These are phyloP conservation scores for Falco peregrinus DNA, from an alignment of 2,797 vertebrate genomes.

Conservation along the genomic window DNA sequence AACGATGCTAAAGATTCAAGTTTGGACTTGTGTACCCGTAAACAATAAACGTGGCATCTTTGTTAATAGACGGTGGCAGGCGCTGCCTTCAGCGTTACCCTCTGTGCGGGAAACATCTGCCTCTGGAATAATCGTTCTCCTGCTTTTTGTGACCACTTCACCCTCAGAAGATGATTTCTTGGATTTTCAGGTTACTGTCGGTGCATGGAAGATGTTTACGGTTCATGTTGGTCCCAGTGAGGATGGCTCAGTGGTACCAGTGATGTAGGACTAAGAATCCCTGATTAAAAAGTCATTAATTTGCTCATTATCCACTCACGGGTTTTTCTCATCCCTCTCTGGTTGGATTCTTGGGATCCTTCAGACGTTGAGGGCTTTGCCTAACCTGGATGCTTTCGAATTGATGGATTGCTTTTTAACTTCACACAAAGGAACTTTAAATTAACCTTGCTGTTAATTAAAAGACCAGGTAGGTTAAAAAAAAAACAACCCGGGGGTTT, in stretches of 20 bases:
- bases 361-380: not conserved
- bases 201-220: not conserved
- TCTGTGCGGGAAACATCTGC: not conserved
- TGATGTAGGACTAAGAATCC: not conserved
- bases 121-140: not conserved
- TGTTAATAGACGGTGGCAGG: fast-evolving
- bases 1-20: not conserved
- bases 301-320: not conserved
- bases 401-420: not conserved
- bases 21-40: not conserved
- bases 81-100: not conserved
- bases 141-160: not conserved
- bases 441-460: not conserved
- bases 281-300: not conserved
- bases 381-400: fast-evolving
- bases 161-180: fast-evolving
- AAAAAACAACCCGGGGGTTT: not conserved
- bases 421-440: not conserved
- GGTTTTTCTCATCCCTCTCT: not conserved
- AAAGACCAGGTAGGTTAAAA: not conserved
- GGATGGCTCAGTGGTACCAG: too few relatives aligned
- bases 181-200: too few relatives aligned
- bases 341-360: not conserved
- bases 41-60: not conserved
- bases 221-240: not conserved